phyloP scores from a whole-genome alignment of 1,140 invertebrate genomes.

The Rhyacophila brunnea region DNA sequence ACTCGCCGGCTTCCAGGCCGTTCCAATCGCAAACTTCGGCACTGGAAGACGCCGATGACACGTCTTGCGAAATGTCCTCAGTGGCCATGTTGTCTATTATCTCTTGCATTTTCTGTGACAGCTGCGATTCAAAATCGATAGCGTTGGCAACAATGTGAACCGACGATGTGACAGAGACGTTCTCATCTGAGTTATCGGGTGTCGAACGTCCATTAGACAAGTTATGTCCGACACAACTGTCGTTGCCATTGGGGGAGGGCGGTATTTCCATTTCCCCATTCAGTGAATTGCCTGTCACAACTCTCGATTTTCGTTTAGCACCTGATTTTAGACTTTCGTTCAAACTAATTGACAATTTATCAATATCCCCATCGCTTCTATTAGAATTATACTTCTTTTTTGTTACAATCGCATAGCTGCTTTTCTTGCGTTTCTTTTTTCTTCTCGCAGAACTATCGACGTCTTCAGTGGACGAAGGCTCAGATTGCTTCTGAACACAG shows the following conservation, averaged over 20 bases:
- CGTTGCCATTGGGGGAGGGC: neutral
- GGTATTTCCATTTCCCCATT: conserved; percentile 24
- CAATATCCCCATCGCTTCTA: conserved; percentile 13
- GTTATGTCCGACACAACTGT: neutral
- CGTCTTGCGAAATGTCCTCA: conserved; percentile 12
- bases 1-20: conserved; percentile 43
- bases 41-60: conserved; percentile 37
- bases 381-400: conserved; percentile 21
- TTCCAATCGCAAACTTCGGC: conserved; percentile 44
- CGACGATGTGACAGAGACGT: neutral
- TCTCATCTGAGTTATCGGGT: neutral
- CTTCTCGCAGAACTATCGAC: conserved; percentile 37
- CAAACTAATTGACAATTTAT: conserved; percentile 7
- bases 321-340: conserved; percentile 10
- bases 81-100: conserved; percentile 31
- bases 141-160: conserved; percentile 35
- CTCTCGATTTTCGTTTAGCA: neutral
- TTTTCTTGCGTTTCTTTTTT: conserved; percentile 43
- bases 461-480: conserved; percentile 34
- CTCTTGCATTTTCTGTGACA: conserved; percentile 45
- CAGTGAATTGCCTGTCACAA: conserved; percentile 5
- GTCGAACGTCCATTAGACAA: neutral
- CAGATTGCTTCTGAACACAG: conserved; percentile 44
- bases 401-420: conserved; percentile 35
- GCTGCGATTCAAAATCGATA: conserved; percentile 43